phyloP scores from a whole-genome alignment of 2,888 invertebrate species.

The Ophion slaviceki region DNA sequence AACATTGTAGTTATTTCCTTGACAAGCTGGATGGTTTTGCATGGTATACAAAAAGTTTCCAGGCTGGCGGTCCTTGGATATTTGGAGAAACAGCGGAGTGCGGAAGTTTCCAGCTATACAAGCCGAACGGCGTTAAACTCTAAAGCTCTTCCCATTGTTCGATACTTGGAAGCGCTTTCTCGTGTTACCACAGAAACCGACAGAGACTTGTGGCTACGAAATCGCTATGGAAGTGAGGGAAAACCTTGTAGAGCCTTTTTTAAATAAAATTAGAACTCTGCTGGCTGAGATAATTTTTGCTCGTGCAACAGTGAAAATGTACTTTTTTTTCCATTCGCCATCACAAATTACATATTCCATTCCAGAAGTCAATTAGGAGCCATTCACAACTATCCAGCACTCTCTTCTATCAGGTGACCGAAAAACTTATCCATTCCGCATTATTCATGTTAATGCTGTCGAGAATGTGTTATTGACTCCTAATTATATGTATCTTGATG shows the following conservation, averaged over 20 bases:
- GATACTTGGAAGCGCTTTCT: slow-evolving; percentile 27
- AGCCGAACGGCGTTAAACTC: slow-evolving; percentile 46
- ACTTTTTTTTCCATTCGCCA: not conserved
- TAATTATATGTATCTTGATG: not conserved
- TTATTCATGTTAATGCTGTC: too few species aligned
- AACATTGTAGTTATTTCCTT: slow-evolving; percentile 42
- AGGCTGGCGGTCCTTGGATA: not conserved
- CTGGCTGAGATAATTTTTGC: not conserved
- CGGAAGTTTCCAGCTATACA: slow-evolving; percentile 34
- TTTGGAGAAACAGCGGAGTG: slow-evolving; percentile 34
- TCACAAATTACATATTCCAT: too few species aligned
- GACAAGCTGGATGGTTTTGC: slow-evolving; percentile 38
- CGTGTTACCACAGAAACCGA: slow-evolving; percentile 37
- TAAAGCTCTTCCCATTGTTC: slow-evolving; percentile 44
- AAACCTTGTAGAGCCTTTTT: not conserved
- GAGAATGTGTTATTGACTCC: too few species aligned
- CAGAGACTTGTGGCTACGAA: slow-evolving; percentile 41
- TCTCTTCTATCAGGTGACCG: too few species aligned
- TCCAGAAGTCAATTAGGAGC: too few species aligned
- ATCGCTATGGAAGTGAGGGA: not conserved
- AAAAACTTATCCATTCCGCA: too few species aligned
- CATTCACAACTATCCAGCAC: too few species aligned
- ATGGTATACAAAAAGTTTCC: slow-evolving; percentile 38
- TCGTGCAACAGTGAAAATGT: too few species aligned
- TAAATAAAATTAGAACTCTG: not conserved